Base-by-base conservation (phyloP, 2,797 vertebrate species). In the Nannoperca obscura region DNA sequence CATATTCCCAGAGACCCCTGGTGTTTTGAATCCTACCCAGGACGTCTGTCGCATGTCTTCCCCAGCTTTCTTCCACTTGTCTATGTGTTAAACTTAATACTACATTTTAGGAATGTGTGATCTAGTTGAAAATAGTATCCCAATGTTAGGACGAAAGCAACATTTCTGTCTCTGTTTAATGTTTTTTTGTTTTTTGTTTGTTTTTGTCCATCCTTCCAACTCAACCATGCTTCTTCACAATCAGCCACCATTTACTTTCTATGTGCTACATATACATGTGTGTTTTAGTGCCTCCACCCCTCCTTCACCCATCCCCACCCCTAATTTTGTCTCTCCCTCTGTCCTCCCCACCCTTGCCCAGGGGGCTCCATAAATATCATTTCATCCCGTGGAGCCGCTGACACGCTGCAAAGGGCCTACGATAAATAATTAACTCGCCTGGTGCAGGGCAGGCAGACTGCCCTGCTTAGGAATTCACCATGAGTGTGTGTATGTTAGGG, bases 361-460 rank as follows among this genome's bases (percentile, higher is more conserved):
- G 81, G 96, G 95, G 96, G 93, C 95, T 96, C 96, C 92, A 96
- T 97, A 96, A 97, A 96, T 96, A 97, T 94, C 95, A 95, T 93
- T 97, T 97, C 94, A 95, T 96, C 92, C 93, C 86, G 93, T 79
- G 91, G 95, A 96, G 96, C 94, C 90, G 94, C 95, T 97, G 96
- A 96, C 94, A 95, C 89, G 89, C 94, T 96, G 94, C 95, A 95
- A 95, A 96, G 95, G 90, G 86, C 89, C 88, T 72, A 84, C 90
- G 88, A 94, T 97, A 95, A 97, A 97, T 97, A 96, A 97, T 98
- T 97, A 93, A 97, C 93, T 62, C 89, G 83, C 86, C 62, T 13
- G 64, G 89, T 89, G 89, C 89, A 86, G 80, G 93, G 82, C 87
- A 91, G 74, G 93, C 88, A 85, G 75, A 85, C 91, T 92, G 90